Evolutionary conservation across 2,113 vertebrate genomes (phyloP), one percentile per base, ranked within the genome.

Genomic region (Tichodroma muraria): DNA sequence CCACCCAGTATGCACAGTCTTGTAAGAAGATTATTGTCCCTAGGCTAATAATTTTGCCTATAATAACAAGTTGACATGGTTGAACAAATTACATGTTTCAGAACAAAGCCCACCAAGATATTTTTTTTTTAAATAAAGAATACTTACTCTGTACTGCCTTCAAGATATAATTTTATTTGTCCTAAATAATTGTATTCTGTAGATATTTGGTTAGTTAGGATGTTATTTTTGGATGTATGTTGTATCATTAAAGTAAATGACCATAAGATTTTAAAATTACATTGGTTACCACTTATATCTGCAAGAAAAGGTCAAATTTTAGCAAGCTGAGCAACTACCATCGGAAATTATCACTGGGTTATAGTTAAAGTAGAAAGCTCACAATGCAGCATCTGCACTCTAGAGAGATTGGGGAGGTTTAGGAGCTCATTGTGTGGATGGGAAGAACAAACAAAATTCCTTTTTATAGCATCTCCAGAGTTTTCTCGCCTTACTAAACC

Each of bases 21-120:
- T 85, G 31, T 89, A 94, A 94, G 95, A 97, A 88, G 61, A 49
- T 70, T 94, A 87, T 92, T 95, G 33, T 80, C 54, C 85, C 63
- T 89, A 75, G 68, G 65, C 79, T 89, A 65, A 93, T 81, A 95
- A 94, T 96, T 94, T 94, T 80, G 21, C 28, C 28, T 69, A 28
- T 72, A 49, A 52, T 85, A 88, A 59, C 11, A 75, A 84, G 20
- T 66, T 76, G 44, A 47, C 18, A 25, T 9, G 3, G 54, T 7
- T 69, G 45, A 90, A 90, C 9, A 85, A 87, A 76, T 60, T 47
- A 61, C 12, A 11, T 2, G 5, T 31, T 91, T 37, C 57, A 68
- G 53, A 68, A 50, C 20, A 56, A 66, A 90, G 38, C 2, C 5
- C 59, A 85, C 8, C 28, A 65, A 83, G 73, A 33, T 28, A 33